A percentile compares a stretch with the other conserved stretches of the same genome.
These are phyloP conservation scores for Fregetta grallaria DNA, from an alignment of 2,113 vertebrate genomes.

Conservation along the genomic window DNA sequence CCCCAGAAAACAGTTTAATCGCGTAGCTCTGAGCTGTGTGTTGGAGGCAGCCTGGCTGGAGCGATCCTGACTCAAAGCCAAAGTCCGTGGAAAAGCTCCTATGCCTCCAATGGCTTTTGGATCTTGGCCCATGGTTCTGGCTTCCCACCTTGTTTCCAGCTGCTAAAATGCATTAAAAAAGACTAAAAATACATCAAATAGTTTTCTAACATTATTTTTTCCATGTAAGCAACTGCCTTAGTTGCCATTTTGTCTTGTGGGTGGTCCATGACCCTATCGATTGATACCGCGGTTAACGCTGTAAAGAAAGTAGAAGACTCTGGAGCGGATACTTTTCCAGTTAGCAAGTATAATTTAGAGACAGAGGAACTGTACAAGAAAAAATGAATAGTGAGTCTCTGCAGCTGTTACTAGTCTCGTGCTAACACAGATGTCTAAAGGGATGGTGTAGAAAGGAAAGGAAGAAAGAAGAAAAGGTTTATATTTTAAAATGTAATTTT, in stretches of 20 bases:
- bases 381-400: not conserved
- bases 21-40: not conserved
- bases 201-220: not conserved
- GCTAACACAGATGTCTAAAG: not conserved
- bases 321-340: not conserved
- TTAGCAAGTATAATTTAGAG: not conserved
- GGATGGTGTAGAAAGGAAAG: not conserved
- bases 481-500: not conserved
- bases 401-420: not conserved
- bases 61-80: not conserved
- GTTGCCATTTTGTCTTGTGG: not conserved
- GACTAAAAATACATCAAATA: conserved; percentile 31
- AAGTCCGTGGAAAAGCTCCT: not conserved
- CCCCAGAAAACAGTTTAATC: not conserved
- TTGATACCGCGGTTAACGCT: not conserved
- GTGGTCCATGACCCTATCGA: not conserved
- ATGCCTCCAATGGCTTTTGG: not conserved
- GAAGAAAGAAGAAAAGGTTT: not conserved
- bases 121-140: not conserved
- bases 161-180: conserved; percentile 22
- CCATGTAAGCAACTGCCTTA: not conserved
- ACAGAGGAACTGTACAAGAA: not conserved
- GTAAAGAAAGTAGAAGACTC: not conserved
- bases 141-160: conserved; percentile 43
- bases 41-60: not conserved